Conservation (phyloP, 2,888 invertebrate genomes). For the Ceratothoa steindachneri region DNA sequence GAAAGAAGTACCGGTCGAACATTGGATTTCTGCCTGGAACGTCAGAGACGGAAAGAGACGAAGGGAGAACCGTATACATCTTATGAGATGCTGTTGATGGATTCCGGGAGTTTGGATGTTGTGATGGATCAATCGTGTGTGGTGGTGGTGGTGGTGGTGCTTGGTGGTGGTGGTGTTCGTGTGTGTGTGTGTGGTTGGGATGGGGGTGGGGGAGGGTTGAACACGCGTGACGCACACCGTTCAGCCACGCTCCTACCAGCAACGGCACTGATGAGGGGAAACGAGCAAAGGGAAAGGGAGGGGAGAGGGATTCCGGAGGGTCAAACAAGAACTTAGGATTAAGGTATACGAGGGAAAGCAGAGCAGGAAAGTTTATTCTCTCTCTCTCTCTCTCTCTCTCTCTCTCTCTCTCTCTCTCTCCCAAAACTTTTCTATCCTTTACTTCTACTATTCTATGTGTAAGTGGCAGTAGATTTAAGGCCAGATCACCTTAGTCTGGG, state of each 20-base stretch:
- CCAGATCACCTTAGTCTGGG: too few species aligned
- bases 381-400: too few species aligned
- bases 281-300: not conserved
- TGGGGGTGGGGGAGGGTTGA: too few species aligned
- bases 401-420: too few species aligned
- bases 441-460: too few species aligned
- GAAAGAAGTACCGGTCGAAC: too few species aligned
- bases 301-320: not conserved
- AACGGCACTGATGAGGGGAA: not conserved
- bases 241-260: not conserved
- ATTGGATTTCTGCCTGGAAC: too few species aligned
- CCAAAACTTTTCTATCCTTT: too few species aligned
- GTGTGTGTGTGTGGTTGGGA: too few species aligned
- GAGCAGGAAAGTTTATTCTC: not conserved
- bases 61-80: not conserved
- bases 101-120: not conserved
- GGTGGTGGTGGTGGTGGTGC: too few species aligned
- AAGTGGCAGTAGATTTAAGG: too few species aligned
- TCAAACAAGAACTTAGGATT: not conserved
- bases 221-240: not conserved
- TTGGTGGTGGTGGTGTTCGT: too few species aligned
- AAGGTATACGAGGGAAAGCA: not conserved
- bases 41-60: not conserved
- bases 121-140: not conserved
- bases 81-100: slow-evolving; percentile 13